Conservation (phyloP, 1,140 invertebrate species). For the Magallana gigas region DNA sequence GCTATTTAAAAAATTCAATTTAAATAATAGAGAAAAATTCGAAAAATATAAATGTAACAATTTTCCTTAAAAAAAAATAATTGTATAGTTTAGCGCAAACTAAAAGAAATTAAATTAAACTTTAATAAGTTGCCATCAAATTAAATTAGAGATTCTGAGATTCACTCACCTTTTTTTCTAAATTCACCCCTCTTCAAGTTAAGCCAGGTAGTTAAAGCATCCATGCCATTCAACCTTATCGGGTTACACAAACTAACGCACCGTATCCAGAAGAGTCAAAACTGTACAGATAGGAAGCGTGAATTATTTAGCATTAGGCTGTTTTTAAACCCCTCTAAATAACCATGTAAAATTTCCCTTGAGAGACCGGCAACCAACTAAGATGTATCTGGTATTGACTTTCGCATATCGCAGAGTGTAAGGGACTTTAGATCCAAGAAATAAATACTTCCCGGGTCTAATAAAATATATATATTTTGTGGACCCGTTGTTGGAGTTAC, state of each 20-base stretch:
- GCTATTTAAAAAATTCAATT: too few relatives aligned
- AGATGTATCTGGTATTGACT: constrained; percentile 14
- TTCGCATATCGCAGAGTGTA: background rate
- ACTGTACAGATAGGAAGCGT: background rate
- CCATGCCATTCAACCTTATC: background rate
- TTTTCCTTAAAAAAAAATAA: too few relatives aligned
- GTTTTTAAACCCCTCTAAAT: background rate
- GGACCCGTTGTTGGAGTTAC: background rate
- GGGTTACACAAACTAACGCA: background rate
- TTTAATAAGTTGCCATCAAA: too few relatives aligned
- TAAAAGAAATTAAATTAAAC: too few relatives aligned
- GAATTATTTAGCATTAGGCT: constrained; percentile 15
- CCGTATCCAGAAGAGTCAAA: background rate
- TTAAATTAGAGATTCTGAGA: background rate
- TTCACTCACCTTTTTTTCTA: constrained; percentile 9
- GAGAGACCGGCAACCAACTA: background rate
- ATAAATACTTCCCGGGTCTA: background rate
- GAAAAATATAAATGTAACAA: too few relatives aligned
- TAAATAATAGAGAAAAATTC: too few relatives aligned
- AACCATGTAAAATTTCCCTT: constrained; percentile 10
- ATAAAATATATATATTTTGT: constrained; percentile 1
- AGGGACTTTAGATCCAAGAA: background rate
- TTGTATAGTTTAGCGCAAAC: too few relatives aligned
- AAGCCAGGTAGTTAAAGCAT: background rate
- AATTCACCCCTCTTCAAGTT: constrained; percentile 13